These are phyloP conservation scores for Capreolus pygargus DNA, from an alignment of 2,113 vertebrate species.

Conservation along the genomic window DNA sequence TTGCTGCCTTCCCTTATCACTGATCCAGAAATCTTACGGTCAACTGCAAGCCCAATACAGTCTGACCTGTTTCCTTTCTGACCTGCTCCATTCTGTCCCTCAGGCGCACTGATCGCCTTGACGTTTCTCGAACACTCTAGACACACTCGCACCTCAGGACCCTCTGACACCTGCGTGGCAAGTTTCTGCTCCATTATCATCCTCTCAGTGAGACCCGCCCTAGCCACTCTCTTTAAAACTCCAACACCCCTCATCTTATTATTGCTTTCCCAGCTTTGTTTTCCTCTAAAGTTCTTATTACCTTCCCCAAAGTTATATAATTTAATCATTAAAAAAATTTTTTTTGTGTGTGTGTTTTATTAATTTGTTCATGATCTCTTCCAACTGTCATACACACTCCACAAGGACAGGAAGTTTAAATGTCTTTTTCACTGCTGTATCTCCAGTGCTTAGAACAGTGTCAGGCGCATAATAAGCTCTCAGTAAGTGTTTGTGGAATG, in stretches of 20 bases:
- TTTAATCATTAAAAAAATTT: background rate
- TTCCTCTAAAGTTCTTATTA: background rate
- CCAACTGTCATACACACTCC: background rate
- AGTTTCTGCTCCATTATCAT: background rate
- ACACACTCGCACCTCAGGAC: background rate
- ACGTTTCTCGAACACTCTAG: background rate
- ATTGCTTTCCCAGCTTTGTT: background rate
- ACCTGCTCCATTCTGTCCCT: background rate
- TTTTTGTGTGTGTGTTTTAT: background rate
- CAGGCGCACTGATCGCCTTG: background rate
- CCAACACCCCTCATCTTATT: background rate
- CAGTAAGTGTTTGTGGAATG: background rate
- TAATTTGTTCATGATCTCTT: background rate
- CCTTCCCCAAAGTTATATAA: background rate
- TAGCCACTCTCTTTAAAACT: background rate
- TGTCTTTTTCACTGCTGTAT: background rate
- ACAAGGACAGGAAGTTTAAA: background rate
- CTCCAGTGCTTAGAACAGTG: background rate
- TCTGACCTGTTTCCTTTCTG: background rate
- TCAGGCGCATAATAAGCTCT: background rate
- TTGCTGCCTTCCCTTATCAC: background rate
- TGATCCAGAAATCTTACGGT: background rate
- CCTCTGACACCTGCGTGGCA: background rate
- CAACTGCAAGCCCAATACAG: background rate
- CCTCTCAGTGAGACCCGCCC: background rate